A percentile compares a stretch with the other conserved stretches of the same genome.
These are phyloP conservation scores for Trinorchestia longiramus DNA, from an alignment of 1,140 invertebrate species.

Conservation along the genomic window DNA sequence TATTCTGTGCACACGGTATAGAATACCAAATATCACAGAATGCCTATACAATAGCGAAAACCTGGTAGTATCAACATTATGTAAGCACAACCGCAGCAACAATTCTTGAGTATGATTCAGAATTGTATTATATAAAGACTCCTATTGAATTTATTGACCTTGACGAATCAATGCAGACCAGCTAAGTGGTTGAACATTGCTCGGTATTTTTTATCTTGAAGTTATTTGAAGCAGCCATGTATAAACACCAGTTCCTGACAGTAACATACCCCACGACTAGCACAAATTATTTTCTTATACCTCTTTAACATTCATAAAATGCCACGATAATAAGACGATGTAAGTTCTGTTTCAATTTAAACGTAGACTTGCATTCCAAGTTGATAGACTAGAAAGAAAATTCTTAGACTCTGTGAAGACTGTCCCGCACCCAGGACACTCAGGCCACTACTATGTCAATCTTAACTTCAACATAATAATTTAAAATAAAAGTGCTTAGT, in stretches of 20 bases:
- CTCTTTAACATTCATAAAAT: not conserved
- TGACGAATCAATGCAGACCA: not conserved
- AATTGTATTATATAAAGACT: not conserved
- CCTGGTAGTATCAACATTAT: not conserved
- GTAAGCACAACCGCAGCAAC: not conserved
- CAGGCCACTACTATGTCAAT: not conserved
- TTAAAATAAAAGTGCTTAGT: not conserved
- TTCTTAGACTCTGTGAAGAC: not conserved
- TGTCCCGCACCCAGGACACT: not conserved
- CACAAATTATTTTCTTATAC: conserved; percentile 1
- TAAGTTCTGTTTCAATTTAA: not conserved
- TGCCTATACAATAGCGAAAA: too few species aligned
- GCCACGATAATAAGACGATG: not conserved
- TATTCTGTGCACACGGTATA: not conserved
- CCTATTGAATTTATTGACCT: not conserved
- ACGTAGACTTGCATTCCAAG: not conserved
- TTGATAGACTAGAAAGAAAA: too few species aligned
- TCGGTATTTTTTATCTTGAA: not conserved
- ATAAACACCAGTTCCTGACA: not conserved
- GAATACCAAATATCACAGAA: too few species aligned
- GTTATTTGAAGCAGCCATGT: not conserved
- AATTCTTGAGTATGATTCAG: not conserved
- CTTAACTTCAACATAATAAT: not conserved
- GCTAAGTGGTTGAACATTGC: not conserved
- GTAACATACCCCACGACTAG: not conserved